phyloP scores from a whole-genome alignment of 2,888 invertebrate species.

The Ceramica pisi region DNA sequence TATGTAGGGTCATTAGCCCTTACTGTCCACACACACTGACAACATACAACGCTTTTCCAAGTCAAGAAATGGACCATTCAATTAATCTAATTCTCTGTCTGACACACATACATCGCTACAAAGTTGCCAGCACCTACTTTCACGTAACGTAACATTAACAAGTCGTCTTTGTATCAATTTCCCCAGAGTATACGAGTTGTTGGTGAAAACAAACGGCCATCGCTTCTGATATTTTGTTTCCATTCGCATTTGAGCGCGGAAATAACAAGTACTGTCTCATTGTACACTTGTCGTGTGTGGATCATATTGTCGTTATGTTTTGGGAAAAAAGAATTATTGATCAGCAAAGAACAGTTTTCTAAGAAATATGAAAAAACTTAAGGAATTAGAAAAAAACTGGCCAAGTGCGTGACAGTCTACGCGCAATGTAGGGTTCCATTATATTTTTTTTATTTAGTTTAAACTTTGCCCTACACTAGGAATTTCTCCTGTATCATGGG shows the following conservation, averaged over 20 bases:
- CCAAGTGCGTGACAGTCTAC: too few species aligned
- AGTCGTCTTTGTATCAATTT: slow-evolving; percentile 31
- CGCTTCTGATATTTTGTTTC: slow-evolving; percentile 43
- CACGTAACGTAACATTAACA: slow-evolving; percentile 3
- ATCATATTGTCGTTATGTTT: not conserved
- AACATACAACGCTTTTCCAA: too few species aligned
- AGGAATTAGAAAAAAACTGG: too few species aligned
- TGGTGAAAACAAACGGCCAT: slow-evolving; percentile 37
- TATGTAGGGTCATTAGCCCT: too few species aligned
- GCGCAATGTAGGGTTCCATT: too few species aligned
- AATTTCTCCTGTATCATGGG: too few species aligned
- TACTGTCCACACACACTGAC: too few species aligned
- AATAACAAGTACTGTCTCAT: slow-evolving; percentile 23
- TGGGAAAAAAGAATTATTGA: not conserved
- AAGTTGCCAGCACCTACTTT: slow-evolving; percentile 23
- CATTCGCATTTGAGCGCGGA: slow-evolving; percentile 15
- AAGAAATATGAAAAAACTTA: not conserved
- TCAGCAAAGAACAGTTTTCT: not conserved
- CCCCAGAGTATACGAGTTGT: not conserved
- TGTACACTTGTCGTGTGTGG: slow-evolving; percentile 2
- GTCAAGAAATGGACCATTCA: too few species aligned
- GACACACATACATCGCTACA: not conserved
- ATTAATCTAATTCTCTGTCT: not conserved
- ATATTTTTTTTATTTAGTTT: too few species aligned
- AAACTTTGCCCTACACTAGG: too few species aligned